Evolutionary conservation across 2,888 invertebrate genomes (phyloP).

Genomic region (Diachrysia chrysitis): DNA sequence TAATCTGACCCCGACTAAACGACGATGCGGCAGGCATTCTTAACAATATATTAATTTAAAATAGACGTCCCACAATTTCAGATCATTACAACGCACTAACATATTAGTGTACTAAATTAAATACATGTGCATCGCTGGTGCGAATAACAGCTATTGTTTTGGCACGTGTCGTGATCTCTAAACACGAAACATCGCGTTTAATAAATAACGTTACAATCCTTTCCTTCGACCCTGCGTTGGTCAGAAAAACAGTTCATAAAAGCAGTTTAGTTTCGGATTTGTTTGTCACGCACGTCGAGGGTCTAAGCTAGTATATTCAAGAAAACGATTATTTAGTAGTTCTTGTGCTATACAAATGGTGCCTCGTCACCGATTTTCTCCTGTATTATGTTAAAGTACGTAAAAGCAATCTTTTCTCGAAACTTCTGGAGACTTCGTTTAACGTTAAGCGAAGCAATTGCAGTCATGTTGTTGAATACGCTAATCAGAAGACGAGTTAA

Average conservation of each 20-base stretch:
- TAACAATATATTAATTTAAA: background rate
- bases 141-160: conserved; percentile 1
- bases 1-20: background rate
- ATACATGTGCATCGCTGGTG: background rate
- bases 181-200: background rate
- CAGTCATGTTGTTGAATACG: background rate
- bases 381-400: background rate
- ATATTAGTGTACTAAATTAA: background rate
- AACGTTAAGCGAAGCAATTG: background rate
- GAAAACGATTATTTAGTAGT: too few relatives aligned
- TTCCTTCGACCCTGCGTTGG: background rate
- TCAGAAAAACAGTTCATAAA: background rate
- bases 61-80: background rate
- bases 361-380: background rate
- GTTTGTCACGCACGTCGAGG: background rate
- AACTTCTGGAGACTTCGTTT: background rate
- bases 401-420: background rate
- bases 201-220: background rate
- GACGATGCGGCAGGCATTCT: conserved; percentile 1
- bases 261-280: background rate
- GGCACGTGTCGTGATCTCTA: background rate
- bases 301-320: background rate
- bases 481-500: background rate
- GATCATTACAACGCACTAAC: background rate
- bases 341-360: background rate